phyloP scores from a whole-genome alignment of 2,888 invertebrate genomes.

The Luffia ferchaultella region DNA sequence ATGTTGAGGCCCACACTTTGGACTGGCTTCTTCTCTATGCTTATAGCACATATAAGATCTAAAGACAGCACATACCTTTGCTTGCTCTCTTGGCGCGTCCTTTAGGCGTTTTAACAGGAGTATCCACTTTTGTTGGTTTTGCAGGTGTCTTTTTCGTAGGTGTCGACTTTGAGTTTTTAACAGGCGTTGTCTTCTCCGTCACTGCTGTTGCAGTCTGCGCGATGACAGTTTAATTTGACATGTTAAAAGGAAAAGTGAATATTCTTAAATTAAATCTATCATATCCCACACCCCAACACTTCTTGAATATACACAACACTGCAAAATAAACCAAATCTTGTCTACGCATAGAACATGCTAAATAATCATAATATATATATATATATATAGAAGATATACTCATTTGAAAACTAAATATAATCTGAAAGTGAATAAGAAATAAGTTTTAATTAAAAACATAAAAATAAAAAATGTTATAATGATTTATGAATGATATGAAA shows the following conservation, averaged over 20 bases:
- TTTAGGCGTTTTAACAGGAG: slow-evolving; percentile 26
- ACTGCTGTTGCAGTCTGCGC: slow-evolving; percentile 52
- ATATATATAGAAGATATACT: not conserved
- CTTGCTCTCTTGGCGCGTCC: slow-evolving; percentile 33
- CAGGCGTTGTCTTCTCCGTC: slow-evolving; percentile 27
- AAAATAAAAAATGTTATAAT: not conserved
- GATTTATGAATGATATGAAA: not conserved
- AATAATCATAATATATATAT: not conserved
- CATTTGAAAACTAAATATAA: not conserved
- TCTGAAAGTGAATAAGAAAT: too few species aligned
- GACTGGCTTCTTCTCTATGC: too few species aligned
- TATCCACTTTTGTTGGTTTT: slow-evolving; percentile 19
- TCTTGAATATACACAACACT: not conserved
- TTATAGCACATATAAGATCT: too few species aligned
- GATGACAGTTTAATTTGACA: not conserved
- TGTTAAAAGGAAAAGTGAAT: too few species aligned
- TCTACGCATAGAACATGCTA: not conserved
- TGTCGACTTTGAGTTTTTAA: not conserved
- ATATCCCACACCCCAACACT: not conserved
- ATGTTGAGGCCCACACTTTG: too few species aligned
- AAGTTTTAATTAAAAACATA: too few species aligned
- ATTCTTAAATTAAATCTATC: too few species aligned
- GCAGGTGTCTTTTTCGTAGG: not conserved
- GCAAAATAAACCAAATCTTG: not conserved
- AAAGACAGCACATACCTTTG: slow-evolving; percentile 23